phyloP scores from a whole-genome alignment of 1,140 invertebrate genomes.

The Pseudoatta argentina region DNA sequence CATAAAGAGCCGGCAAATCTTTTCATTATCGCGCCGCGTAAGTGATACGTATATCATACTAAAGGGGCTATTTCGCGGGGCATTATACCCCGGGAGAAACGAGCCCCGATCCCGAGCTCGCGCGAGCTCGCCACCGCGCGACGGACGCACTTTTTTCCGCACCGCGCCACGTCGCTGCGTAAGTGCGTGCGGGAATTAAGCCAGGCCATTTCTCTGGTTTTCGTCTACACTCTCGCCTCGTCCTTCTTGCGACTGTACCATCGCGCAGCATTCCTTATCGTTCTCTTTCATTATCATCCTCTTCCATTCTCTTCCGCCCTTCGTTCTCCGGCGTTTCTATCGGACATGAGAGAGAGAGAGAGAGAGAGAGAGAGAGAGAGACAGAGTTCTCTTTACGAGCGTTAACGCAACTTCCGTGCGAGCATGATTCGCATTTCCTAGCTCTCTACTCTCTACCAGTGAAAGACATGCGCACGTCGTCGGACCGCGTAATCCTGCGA shows the following conservation, averaged over 20 bases:
- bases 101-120: slow-evolving; percentile 65
- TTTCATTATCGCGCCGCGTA: slow-evolving; percentile 85
- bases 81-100: slow-evolving; percentile 81
- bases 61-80: slow-evolving; percentile 83
- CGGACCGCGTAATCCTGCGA: slow-evolving; percentile 58
- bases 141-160: slow-evolving; percentile 57
- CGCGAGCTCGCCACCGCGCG: slow-evolving; percentile 50
- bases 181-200: slow-evolving; percentile 74
- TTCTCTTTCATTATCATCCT: background rate
- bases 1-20: slow-evolving; percentile 85
- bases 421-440: slow-evolving; percentile 14
- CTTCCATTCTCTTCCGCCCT: background rate
- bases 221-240: slow-evolving; percentile 17
- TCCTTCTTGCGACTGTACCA: background rate
- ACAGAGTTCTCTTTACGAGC: slow-evolving; percentile 63
- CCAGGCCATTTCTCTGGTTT: slow-evolving; percentile 52
- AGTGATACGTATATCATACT: slow-evolving; percentile 86
- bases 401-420: slow-evolving; percentile 15
- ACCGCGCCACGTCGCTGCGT: slow-evolving; percentile 59
- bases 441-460: background rate
- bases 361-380: slow-evolving; percentile 37
- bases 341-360: slow-evolving; percentile 2
- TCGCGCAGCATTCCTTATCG: background rate
- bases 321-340: slow-evolving; percentile 34
- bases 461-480: slow-evolving; percentile 28